Evolutionary conservation across 2,888 invertebrate species (phyloP), one percentile per base, ranked within the genome.

Genomic region (Protophormia terraenovae): DNA sequence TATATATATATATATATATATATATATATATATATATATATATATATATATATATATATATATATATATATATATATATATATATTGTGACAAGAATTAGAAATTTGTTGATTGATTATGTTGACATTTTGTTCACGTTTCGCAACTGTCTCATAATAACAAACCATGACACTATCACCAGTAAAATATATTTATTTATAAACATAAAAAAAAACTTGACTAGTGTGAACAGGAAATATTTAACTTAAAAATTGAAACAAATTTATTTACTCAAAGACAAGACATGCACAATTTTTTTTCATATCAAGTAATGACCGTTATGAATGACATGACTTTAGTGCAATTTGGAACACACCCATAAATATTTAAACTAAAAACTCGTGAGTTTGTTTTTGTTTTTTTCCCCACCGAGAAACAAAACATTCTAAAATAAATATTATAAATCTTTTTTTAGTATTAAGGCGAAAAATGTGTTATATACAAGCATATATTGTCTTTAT

Each of bases 291-390:
- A 77, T 24, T 47, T 47, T 16, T 32, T 55, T 6, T 16, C 5
- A 45, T 50, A 55, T 22, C 29, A 41, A 73, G 81, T 75, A 75
- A 81, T 60, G 47, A 41, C 62, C 53, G 32, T 64, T 82, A 60
- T 82, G 45, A 82, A 71, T 71, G 55, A 64, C 76, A 64, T 64
- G 82, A 71, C 71, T 82, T 76, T 35, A 47, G 24, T 62, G 76
- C 62, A 76, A 76, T 82, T 45, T 62, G 62, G 69, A 82, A 82
- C 76, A 76, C 76, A 76, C 76, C 82, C 76, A 82, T 82, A 76
- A 76, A 82, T 82, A 76, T 82, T 82, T 71, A 75, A 75, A 73
- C 64, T 64, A 71, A 29, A 53, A 53, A 27, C 71, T 62, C 71
- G 1, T 72, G 14, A 4, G 8, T 60, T 14, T 55, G 27, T 55